phyloP scores from a whole-genome alignment of 2,113 vertebrate genomes.

The Irena cyanogastra region DNA sequence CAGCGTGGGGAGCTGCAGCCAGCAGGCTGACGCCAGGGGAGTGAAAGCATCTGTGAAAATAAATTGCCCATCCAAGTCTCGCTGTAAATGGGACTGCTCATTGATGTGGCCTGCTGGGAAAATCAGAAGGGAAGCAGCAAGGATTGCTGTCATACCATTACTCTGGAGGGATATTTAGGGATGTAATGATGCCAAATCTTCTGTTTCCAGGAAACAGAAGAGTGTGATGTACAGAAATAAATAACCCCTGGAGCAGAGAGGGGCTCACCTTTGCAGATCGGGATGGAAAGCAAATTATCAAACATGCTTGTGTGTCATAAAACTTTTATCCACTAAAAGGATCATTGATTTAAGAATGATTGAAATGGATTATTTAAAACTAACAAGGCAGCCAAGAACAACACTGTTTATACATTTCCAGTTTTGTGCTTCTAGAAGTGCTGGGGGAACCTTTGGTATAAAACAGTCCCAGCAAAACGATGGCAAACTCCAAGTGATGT shows the following conservation, averaged over 20 bases:
- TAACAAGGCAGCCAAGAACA: neutral
- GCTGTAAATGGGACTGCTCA: neutral
- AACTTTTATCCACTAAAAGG: neutral
- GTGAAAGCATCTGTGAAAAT: neutral
- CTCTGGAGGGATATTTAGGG: constrained; percentile 4
- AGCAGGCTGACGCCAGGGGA: neutral
- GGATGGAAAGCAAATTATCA: neutral
- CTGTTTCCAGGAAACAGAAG: constrained; percentile 12
- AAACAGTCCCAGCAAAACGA: neutral
- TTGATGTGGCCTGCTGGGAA: constrained; percentile 16
- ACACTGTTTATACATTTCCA: neutral
- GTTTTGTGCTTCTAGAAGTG: too few species aligned
- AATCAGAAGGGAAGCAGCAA: neutral
- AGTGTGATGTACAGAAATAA: constrained; percentile 11
- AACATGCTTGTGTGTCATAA: neutral
- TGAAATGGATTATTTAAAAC: neutral
- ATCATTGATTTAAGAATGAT: neutral
- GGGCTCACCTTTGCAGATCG: neutral
- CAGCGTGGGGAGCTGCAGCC: neutral
- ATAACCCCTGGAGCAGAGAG: neutral
- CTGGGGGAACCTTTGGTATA: neutral
- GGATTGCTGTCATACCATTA: neutral
- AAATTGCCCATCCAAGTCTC: neutral
- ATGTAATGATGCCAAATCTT: neutral
- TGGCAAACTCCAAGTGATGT: neutral